Evolutionary conservation across 2,797 vertebrate genomes (phyloP).

Genomic region (Gambelia wislizenii): DNA sequence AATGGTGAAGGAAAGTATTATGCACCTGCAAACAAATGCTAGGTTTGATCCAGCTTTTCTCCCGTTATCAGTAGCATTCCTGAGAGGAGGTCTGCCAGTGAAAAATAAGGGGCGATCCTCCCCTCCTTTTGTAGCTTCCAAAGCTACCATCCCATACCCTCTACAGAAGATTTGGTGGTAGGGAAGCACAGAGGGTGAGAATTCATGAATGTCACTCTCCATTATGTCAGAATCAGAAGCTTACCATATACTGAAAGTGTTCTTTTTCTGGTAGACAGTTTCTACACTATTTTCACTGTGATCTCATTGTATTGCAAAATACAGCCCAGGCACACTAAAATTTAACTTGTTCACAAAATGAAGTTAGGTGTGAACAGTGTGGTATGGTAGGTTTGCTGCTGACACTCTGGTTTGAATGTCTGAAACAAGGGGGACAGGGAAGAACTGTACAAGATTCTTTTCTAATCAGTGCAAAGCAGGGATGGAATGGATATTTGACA

Average conservation of each 20-base stretch:
- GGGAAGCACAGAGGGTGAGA: not conserved
- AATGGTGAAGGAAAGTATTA: not conserved
- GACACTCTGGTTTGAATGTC: not conserved
- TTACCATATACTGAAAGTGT: not conserved
- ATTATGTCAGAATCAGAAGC: not conserved
- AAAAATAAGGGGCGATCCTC: not conserved
- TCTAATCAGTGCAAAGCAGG: not conserved
- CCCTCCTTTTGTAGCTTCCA: not conserved
- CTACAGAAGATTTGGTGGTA: not conserved
- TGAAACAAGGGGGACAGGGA: not conserved
- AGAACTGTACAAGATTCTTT: not conserved
- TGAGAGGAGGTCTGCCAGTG: not conserved
- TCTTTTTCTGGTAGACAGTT: not conserved
- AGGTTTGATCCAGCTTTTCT: not conserved
- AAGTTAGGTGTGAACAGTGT: too few relatives aligned
- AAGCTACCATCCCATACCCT: not conserved
- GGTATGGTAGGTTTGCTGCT: not conserved
- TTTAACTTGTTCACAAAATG: not conserved
- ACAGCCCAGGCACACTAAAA: not conserved
- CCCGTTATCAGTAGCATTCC: not conserved
- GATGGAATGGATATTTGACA: too few relatives aligned
- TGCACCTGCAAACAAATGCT: not conserved
- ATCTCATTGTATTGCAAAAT: not conserved
- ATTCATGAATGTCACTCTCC: not conserved
- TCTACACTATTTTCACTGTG: not conserved